phyloP scores from a whole-genome alignment of 2,888 invertebrate genomes.

The Nomada lathburiana region DNA sequence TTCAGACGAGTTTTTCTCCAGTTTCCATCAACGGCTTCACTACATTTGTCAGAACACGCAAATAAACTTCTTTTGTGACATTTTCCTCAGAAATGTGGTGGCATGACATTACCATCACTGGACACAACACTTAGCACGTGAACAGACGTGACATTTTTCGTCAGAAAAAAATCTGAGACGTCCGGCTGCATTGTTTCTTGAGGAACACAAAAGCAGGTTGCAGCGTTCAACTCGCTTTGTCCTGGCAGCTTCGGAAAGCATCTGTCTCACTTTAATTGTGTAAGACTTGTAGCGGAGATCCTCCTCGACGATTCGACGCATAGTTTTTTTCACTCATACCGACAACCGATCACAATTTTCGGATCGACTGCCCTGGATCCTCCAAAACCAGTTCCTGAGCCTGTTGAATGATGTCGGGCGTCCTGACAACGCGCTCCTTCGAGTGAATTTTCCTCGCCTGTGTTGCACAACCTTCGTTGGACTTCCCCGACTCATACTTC shows the following conservation, averaged over 20 bases:
- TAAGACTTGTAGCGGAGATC: neutral
- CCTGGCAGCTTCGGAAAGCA: constrained; percentile 7
- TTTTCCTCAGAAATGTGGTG: constrained; percentile 35
- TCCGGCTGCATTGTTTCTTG: neutral
- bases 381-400: constrained; percentile 22
- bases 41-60: constrained; percentile 25
- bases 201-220: constrained; percentile 4
- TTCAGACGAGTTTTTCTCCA: constrained; percentile 11
- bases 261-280: constrained; percentile 5
- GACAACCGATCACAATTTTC: constrained; percentile 8
- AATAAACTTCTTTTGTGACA: constrained; percentile 36
- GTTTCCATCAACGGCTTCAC: constrained; percentile 46
- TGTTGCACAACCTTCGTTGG: constrained; percentile 18
- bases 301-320: neutral
- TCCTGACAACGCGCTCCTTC: constrained; percentile 28
- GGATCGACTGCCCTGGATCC: constrained; percentile 20
- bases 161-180: neutral
- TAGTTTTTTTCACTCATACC: neutral
- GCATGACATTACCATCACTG: constrained; percentile 38
- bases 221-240: constrained; percentile 1
- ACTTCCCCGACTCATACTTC: constrained; percentile 12
- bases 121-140: constrained; percentile 6
- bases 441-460: constrained; percentile 35
- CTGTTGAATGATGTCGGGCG: constrained; percentile 24
- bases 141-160: neutral